Base-by-base conservation (phyloP, 2,797 vertebrate genomes). In the Eurystomus glaucurus region DNA sequence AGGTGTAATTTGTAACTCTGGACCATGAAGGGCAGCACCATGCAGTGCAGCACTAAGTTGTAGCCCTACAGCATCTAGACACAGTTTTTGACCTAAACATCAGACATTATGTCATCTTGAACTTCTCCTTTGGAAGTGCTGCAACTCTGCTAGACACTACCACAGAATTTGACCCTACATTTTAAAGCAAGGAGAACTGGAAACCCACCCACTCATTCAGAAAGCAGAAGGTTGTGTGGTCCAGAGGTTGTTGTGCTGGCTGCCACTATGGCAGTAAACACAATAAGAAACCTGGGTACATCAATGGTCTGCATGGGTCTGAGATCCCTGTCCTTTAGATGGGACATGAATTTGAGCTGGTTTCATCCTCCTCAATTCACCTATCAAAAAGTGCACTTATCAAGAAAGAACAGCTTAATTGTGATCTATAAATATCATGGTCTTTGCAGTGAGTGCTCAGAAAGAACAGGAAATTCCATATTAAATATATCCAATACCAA, bases 41-140 rank as follows among this genome's bases (percentile, higher is more conserved):
- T 0, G 3, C 37, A 74, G 31, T 2, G 11, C 0, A 0, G 28
- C 10, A n/a, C 21, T 55, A 39, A 65, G 2, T 1, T 33, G n/a
- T 6, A 76, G 29, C 39, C 26, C 37, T 39, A 10, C 25, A 58
- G 51, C 29, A 51, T 29, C 60, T 31, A 10, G 6, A 62, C 21
- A 10, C 10, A 37, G 31, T 6, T 52, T 77, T 54, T 58, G 23
- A 62, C 51, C 25, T 48, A 45, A 74, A 48, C 12, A 6, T 41
- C 19, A 70, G 69, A 20, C 13, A 45, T 41, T 15, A 22, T 1
- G 1, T 15, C 1, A 51, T 50, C 58, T 64, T 54, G 41, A 78
- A 37, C 4, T 26, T 17, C 15, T 41, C 14, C 18, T 65, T 76
- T 1, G 0, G 16, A 85, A 31, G 23, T 25, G 33, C 46, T 79